Percentiles rank a stretch among this genome's conserved stretches.
These are phyloP conservation scores for Plotosus lineatus DNA, from an alignment of 2,113 vertebrate species.

Conservation along the genomic window DNA sequence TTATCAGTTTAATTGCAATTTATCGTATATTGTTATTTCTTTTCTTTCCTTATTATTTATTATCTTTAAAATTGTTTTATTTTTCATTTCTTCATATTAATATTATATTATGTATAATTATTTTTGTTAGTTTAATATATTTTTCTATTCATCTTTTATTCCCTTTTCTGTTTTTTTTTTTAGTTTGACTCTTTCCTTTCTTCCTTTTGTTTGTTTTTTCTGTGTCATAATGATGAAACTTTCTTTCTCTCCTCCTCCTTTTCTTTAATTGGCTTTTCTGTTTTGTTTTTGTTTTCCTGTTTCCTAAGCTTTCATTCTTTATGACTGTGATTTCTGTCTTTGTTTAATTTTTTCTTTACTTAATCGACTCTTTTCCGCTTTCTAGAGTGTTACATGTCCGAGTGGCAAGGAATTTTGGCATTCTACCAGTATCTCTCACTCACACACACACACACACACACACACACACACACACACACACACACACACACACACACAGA, in stretches of 20 bases:
- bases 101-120: background rate
- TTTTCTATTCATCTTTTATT: background rate
- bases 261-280: background rate
- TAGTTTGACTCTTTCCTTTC: background rate
- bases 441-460: slow-evolving; percentile 20
- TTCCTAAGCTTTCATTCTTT: background rate
- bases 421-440: background rate
- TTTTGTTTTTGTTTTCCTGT: background rate
- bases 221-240: background rate
- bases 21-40: background rate
- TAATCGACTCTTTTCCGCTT: background rate
- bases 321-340: background rate
- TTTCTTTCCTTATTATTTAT: background rate
- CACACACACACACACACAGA: background rate
- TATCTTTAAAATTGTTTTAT: background rate
- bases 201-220: background rate
- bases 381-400: background rate
- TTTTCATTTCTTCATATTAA: background rate
- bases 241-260: background rate
- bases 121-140: background rate
- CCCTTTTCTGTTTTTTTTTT: background rate
- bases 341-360: background rate
- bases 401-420: background rate
- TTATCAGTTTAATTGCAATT: too few relatives aligned
- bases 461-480: slow-evolving; percentile 20